Conservation (phyloP, 2,113 vertebrate species). For the Ophiodon elongatus region DNA sequence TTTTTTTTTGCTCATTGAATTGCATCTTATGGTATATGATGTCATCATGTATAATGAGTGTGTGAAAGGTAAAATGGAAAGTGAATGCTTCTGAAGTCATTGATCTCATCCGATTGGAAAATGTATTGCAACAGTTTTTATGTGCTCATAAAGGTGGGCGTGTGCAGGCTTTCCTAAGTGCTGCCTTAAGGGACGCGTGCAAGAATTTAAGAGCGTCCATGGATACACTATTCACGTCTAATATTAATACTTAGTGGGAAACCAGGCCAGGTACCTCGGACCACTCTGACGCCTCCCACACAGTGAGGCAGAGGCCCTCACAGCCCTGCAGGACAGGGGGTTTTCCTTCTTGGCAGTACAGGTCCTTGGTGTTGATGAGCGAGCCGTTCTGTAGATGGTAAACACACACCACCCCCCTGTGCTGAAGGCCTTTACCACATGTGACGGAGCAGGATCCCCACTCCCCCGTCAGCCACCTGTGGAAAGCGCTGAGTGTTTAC, state of each 20-base stretch:
- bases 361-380: slow-evolving; percentile 87
- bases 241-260: neutral
- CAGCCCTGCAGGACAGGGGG: slow-evolving; percentile 89
- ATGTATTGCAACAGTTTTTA: neutral
- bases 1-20: neutral
- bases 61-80: neutral
- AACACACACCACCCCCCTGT: slow-evolving; percentile 90
- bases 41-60: neutral
- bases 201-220: neutral
- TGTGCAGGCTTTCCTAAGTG: neutral
- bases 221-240: neutral
- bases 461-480: slow-evolving; percentile 91
- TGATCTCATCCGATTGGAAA: neutral
- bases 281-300: slow-evolving; percentile 98
- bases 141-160: neutral
- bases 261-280: slow-evolving; percentile 86
- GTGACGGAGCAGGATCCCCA: slow-evolving; percentile 94
- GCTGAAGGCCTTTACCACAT: slow-evolving; percentile 92
- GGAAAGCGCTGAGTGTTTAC: slow-evolving; percentile 9
- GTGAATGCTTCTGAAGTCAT: neutral
- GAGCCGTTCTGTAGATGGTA: slow-evolving; percentile 93
- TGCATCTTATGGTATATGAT: neutral
- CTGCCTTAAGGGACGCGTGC: neutral
- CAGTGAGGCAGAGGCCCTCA: slow-evolving; percentile 91
- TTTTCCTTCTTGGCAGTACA: slow-evolving; percentile 89